Conservation (phyloP, 2,888 invertebrate species). For the Lasioglossum calceatum region DNA sequence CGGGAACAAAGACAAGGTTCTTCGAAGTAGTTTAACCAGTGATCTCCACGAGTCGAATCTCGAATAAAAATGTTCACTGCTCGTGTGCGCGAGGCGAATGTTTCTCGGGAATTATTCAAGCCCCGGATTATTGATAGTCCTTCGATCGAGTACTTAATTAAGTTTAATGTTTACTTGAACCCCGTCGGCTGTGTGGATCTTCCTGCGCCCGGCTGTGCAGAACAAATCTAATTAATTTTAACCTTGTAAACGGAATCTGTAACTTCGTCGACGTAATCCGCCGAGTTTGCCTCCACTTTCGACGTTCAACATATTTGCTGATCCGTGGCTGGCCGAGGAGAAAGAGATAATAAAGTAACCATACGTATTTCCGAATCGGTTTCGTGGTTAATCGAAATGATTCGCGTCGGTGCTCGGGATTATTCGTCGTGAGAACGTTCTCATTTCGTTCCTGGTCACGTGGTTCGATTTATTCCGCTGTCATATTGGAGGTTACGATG, state of each 20-base stretch:
- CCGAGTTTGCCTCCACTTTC: background rate
- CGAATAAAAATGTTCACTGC: background rate
- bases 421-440: background rate
- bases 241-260: constrained; percentile 16
- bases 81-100: background rate
- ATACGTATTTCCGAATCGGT: background rate
- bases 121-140: constrained; percentile 19
- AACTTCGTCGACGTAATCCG: constrained; percentile 15
- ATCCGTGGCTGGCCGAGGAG: background rate
- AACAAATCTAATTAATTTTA: constrained; percentile 32
- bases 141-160: constrained; percentile 26
- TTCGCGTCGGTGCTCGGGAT: background rate
- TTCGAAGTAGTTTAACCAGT: background rate
- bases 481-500: background rate
- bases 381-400: background rate
- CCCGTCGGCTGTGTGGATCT: constrained; percentile 13
- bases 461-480: background rate
- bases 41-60: background rate
- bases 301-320: constrained; percentile 1
- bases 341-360: background rate
- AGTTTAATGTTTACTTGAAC: constrained; percentile 25
- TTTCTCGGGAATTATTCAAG: background rate
- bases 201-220: constrained; percentile 13
- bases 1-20: background rate
- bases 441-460: background rate